These are phyloP conservation scores for Isaurus tuberculatus DNA, from an alignment of 92 coral and sea anemone genomes.

Conservation along the genomic window DNA sequence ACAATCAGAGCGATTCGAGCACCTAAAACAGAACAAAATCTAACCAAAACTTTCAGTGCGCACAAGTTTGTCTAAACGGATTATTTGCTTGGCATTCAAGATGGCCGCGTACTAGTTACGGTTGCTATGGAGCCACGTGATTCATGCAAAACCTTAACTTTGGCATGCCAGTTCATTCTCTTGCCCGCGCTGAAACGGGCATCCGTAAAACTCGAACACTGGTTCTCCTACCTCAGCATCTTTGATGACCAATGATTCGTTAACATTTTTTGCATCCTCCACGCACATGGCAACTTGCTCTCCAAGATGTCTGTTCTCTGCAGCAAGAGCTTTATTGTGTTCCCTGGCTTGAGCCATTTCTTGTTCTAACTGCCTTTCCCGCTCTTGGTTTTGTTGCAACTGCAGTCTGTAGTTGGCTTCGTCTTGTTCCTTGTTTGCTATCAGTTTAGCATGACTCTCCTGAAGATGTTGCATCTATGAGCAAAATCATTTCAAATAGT, in stretches of 20 bases:
- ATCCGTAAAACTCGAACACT: not conserved
- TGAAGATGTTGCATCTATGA: conserved; percentile 87
- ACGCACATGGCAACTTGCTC: conserved; percentile 75
- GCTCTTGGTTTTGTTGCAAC: conserved; percentile 68
- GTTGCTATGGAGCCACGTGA: too few species aligned
- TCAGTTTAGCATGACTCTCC: conserved; percentile 84
- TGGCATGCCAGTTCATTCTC: too few species aligned
- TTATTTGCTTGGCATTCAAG: too few species aligned
- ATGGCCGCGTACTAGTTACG: too few species aligned
- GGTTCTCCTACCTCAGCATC: conserved; percentile 88
- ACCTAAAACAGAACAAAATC: too few species aligned
- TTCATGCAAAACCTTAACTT: too few species aligned
- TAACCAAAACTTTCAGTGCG: too few species aligned
- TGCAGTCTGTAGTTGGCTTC: conserved; percentile 85
- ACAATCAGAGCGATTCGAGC: too few species aligned
- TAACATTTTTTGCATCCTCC: conserved; percentile 81
- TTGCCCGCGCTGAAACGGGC: too few species aligned
- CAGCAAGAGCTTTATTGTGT: conserved; percentile 59
- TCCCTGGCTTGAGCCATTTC: conserved; percentile 79
- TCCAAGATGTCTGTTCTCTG: conserved; percentile 79
- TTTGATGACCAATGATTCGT: conserved; percentile 89
- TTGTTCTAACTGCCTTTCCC: conserved; percentile 65
- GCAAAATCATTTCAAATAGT: not conserved
- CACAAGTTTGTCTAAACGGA: too few species aligned
- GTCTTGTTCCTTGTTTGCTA: conserved; percentile 86